Evolutionary conservation across 2,113 vertebrate genomes (phyloP), one percentile per base, ranked within the genome.

Genomic region (Chunga burmeisteri): DNA sequence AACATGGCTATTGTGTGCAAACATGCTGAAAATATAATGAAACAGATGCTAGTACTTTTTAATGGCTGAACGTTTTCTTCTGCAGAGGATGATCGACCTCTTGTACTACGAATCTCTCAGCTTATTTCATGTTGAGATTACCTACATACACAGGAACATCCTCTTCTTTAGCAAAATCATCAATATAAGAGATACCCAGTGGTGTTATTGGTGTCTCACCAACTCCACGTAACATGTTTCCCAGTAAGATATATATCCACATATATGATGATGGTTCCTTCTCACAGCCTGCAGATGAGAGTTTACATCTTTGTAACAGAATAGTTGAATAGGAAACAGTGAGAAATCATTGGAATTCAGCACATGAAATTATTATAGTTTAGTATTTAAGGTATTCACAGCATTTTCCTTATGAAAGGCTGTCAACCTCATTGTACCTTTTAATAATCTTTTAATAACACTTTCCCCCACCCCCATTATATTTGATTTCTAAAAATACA

Each of bases 171-270:
- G 99, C 98, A 89, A 99, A 99, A 94, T 99, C 99, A 61, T 99
- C 99, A 18, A 99, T 96, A 34, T 99, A 99, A 42, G 99, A 99
- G 93, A 99, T 98, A 42, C 99, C 99, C 70, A 99, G 81, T 2
- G 99, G 99, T 8, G 97, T 92, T 90, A 99, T 95, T 6, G 99
- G 99, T 4, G 98, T 98, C 91, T 99, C 99, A 68, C 99, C 99
- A 53, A 99, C 98, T 23, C 99, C 99, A 68, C 99, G 98, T 77
- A 99, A 92, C 80, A 99, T 78, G 49, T 99, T 99, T 25, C 99
- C 99, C 96, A 99, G 72, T 20, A 99, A 97, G 46, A 99, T 98
- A 32, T 98, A 99, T 77, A 99, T 96, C 99, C 99, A 99, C 97
- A 98, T 98, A 34, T 98, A n/a, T 30, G 99, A 99, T 6, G 96